Evolutionary conservation across 2,797 vertebrate species (phyloP), one percentile per base, ranked within the genome.

Genomic region (Otolemur crassicaudatus): DNA sequence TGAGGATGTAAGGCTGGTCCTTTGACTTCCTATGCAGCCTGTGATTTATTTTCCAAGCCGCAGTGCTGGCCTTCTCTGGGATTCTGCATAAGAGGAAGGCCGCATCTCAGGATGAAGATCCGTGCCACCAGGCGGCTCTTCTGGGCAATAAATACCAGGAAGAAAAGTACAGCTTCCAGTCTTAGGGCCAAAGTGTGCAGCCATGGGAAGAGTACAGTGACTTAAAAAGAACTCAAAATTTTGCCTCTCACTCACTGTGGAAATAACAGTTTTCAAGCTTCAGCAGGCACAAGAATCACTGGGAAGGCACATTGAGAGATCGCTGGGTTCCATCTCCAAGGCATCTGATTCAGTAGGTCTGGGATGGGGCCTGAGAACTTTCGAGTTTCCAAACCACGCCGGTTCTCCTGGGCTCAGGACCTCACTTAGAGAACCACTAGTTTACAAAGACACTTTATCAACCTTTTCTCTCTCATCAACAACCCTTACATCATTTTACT

Each of bases 41-140:
- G 46, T 91, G 91, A 65, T 49, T 94, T 97, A 31, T 58, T 91
- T 93, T 86, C 27, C 23, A 53, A 65, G 58, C 0, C n/a, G 46
- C 23, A 70, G 75, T 63, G 17, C 53, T 49, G 80, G 43, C 37
- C 70, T 60, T 17, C 27, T 31, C 53, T 58, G 65, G 72, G 76
- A 75, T 37, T 84, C n/a, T 91, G 56, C 23, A 1, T 17, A 40
- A 7, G 6, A 92, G 61, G 37, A 75, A 67, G 20, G 16, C 37
- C 5, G 11, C 12, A 40, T 70, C 43, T 92, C 4, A 16, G 49
- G 19, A 60, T 27, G 20, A 75, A 87, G 34, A 23, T 6, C 7
- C 1, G 1, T 0, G 12, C 31, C 9, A 7, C 61, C 27, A 12
- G 20, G 60, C 29, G 49, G 53, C 8, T 20, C 31, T 61, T 91